Evolutionary conservation across 2,888 invertebrate genomes (phyloP).

Genomic region (Drepana falcataria): DNA sequence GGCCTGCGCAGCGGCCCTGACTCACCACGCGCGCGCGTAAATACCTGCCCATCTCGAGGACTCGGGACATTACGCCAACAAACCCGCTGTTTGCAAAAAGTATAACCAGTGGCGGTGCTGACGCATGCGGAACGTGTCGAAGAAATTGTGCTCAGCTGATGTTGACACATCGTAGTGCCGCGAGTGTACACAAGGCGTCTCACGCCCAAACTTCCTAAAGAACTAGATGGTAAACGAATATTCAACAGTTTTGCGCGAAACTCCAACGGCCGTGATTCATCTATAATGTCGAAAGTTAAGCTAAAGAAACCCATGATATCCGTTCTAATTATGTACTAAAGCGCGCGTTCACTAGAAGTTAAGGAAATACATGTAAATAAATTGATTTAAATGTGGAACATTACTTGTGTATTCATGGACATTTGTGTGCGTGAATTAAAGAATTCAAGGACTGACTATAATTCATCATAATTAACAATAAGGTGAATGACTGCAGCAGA

Average conservation of each 20-base stretch:
- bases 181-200: conserved; percentile 21
- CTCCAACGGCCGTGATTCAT: conserved; percentile 59
- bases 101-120: conserved; percentile 24
- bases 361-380: conserved; percentile 50
- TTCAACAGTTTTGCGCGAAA: conserved; percentile 38
- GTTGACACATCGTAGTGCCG: conserved; percentile 36
- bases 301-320: conserved; percentile 60
- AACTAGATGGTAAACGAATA: conserved; percentile 46
- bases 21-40: conserved; percentile 34
- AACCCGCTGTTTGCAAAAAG: conserved; percentile 19
- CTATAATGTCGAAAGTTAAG: conserved; percentile 77
- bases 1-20: conserved; percentile 35
- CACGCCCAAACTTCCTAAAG: conserved; percentile 25
- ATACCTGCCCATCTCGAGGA: conserved; percentile 37
- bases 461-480: neutral
- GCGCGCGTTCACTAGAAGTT: conserved; percentile 34
- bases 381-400: conserved; percentile 33
- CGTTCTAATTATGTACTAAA: conserved; percentile 34
- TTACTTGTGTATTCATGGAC: conserved; percentile 21
- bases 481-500: conserved; percentile 7
- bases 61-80: conserved; percentile 31
- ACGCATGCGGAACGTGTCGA: conserved; percentile 51
- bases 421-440: conserved; percentile 21
- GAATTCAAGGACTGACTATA: neutral
- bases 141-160: conserved; percentile 59